Percentiles rank a stretch among this genome's conserved stretches.
phyloP scores from a whole-genome alignment of 1,140 invertebrate species.

The Drosophila punjabiensis region DNA sequence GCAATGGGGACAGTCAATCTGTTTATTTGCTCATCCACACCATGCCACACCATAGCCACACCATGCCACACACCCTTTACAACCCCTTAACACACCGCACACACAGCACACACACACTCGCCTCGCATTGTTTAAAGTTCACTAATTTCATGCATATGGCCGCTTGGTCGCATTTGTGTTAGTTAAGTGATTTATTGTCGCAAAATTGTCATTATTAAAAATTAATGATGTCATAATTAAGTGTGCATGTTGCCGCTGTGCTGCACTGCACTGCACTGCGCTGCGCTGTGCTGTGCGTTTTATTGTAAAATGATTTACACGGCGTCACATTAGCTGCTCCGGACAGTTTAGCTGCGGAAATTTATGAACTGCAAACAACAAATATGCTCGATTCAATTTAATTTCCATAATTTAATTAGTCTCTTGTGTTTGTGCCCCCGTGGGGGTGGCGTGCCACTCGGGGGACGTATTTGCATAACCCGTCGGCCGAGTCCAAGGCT shows the following conservation, averaged over 20 bases:
- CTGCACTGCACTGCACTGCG: conserved; percentile 3
- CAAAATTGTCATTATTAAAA: conserved; percentile 83
- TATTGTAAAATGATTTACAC: conserved; percentile 80
- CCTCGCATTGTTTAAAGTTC: conserved; percentile 66
- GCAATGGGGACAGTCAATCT: conserved; percentile 71
- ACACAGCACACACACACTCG: conserved; percentile 2
- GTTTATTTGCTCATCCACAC: conserved; percentile 66
- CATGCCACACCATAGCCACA: conserved; percentile 12
- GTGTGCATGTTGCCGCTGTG: conserved; percentile 46
- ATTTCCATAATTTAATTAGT: conserved; percentile 78
- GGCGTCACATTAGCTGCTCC: conserved; percentile 45
- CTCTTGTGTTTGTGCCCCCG: conserved; percentile 28
- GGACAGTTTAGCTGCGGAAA: conserved; percentile 62
- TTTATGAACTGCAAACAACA: conserved; percentile 75
- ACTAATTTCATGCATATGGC: conserved; percentile 70
- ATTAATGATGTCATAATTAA: conserved; percentile 84
- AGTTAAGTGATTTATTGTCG: conserved; percentile 82
- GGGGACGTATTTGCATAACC: conserved; percentile 30
- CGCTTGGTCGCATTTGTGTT: conserved; percentile 58
- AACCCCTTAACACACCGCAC: conserved; percentile 9
- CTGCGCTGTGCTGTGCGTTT: conserved; percentile 58
- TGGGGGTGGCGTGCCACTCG: not conserved
- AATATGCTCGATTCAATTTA: conserved; percentile 74
- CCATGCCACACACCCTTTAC: conserved; percentile 5
- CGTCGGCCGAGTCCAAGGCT: conserved; percentile 14